These are phyloP conservation scores for Phenganax subtilis DNA, from an alignment of 92 coral and sea anemone species.

Conservation along the genomic window DNA sequence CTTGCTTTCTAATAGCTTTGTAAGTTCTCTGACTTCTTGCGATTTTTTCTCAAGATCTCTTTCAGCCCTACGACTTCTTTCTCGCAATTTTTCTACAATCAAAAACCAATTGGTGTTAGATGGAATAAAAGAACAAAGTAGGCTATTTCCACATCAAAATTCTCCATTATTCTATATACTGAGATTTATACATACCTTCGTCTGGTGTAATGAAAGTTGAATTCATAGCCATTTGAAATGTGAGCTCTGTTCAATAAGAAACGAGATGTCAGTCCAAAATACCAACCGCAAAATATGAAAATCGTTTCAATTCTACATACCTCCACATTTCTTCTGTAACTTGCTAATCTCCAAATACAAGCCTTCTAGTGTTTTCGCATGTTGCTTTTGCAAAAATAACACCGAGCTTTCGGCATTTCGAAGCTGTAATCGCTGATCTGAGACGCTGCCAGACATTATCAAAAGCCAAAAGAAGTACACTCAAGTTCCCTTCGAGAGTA, in stretches of 20 bases:
- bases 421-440: constrained; percentile 77
- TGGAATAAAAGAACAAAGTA: not conserved
- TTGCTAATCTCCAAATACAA: constrained; percentile 92
- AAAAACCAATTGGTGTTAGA: not conserved
- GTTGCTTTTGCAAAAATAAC: constrained; percentile 95
- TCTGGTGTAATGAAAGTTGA: constrained; percentile 62
- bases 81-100: constrained; percentile 50
- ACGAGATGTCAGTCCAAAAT: not conserved
- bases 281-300: not conserved
- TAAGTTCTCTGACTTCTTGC: constrained; percentile 71
- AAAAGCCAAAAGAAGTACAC: not conserved
- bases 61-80: constrained; percentile 45
- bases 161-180: not conserved
- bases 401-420: constrained; percentile 96
- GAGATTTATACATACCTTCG: constrained; percentile 57
- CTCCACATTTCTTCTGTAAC: constrained; percentile 99
- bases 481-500: not conserved
- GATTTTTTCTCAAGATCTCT: constrained; percentile 58
- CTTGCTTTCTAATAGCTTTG: constrained; percentile 66
- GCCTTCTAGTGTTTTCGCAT: constrained; percentile 91
- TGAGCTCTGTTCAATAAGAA: constrained; percentile 59
- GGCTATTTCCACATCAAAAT: constrained; percentile 8
- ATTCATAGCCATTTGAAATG: constrained; percentile 91
- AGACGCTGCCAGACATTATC: constrained; percentile 67
- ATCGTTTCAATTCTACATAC: constrained; percentile 35